phyloP scores from a whole-genome alignment of 2,888 invertebrate genomes.

The Eurytoma californica region DNA sequence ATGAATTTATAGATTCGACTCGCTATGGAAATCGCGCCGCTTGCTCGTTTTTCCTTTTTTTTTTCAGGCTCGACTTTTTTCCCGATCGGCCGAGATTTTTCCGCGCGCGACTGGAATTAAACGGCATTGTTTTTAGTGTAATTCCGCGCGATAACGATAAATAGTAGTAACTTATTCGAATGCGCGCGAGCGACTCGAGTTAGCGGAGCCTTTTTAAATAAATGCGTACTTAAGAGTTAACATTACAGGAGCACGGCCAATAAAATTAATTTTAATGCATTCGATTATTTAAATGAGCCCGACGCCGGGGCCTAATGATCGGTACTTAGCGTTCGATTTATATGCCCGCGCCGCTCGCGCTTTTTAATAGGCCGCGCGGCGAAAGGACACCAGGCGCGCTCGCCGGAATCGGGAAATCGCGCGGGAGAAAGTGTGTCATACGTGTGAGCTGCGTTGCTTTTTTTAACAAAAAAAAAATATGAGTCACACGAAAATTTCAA shows the following conservation, averaged over 20 bases:
- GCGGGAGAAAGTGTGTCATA: slow-evolving; percentile 41
- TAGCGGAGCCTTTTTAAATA: too few species aligned
- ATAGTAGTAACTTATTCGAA: too few species aligned
- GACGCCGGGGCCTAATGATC: slow-evolving; percentile 17
- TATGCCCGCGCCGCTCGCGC: slow-evolving; percentile 18
- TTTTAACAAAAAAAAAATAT: slow-evolving; percentile 8
- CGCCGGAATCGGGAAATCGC: slow-evolving; percentile 35
- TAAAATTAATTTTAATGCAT: slow-evolving; percentile 39
- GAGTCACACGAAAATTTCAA: slow-evolving; percentile 49
- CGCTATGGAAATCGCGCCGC: too few species aligned
- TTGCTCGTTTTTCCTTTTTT: too few species aligned
- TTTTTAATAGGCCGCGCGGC: slow-evolving; percentile 24
- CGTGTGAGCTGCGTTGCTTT: slow-evolving; percentile 15
- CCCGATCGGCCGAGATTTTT: too few species aligned
- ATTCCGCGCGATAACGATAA: too few species aligned
- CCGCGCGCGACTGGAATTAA: too few species aligned
- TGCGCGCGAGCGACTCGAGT: too few species aligned
- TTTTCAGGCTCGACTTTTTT: too few species aligned
- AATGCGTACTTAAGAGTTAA: too few species aligned
- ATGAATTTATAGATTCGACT: too few species aligned
- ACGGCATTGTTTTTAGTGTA: too few species aligned
- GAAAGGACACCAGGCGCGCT: slow-evolving; percentile 10
- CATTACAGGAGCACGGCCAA: slow-evolving; percentile 4
- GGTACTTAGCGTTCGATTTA: slow-evolving; percentile 31
- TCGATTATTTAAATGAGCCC: slow-evolving; percentile 28